These are phyloP conservation scores for Sinocyclocheilus rhinocerous DNA, from an alignment of 2,113 vertebrate genomes.

Conservation along the genomic window DNA sequence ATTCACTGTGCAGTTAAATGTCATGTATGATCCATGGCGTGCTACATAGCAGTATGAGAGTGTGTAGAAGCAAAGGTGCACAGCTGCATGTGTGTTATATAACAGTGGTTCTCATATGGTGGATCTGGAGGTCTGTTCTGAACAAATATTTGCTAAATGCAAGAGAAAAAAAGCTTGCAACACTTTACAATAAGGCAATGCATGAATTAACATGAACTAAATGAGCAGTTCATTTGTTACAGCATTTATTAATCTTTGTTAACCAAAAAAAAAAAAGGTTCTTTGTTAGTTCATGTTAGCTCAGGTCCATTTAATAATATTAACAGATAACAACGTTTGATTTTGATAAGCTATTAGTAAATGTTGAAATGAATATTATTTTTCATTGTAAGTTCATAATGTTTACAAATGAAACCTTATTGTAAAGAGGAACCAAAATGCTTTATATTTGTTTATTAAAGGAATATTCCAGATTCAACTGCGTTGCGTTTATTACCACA, in stretches of 20 bases:
- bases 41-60: not conserved
- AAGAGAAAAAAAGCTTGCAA: not conserved
- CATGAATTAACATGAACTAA: not conserved
- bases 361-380: too few species aligned
- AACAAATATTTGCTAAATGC: not conserved
- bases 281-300: not conserved
- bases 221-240: not conserved
- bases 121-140: not conserved
- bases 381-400: too few species aligned
- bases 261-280: not conserved
- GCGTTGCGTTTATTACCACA: not conserved
- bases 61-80: not conserved
- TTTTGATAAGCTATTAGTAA: too few species aligned
- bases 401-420: not conserved
- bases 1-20: constrained; percentile 11
- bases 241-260: not conserved
- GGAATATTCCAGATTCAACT: not conserved
- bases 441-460: not conserved
- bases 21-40: not conserved
- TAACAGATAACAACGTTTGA: not conserved
- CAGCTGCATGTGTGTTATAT: not conserved
- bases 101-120: not conserved
- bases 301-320: not conserved
- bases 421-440: not conserved
- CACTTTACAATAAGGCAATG: not conserved